phyloP scores from a whole-genome alignment of 1,140 invertebrate genomes.

The Musca vetustissima region DNA sequence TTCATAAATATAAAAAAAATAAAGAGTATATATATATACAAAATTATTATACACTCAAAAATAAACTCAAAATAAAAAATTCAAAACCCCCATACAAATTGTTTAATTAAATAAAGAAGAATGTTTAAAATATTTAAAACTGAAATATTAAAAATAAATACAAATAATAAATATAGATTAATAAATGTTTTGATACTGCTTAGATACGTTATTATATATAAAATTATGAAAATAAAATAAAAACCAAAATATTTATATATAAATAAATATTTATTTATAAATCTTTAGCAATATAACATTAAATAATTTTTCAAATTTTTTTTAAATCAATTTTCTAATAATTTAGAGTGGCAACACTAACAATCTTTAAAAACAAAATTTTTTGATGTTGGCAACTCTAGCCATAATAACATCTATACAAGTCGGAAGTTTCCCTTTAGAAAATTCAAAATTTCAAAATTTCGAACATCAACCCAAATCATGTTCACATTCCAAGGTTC shows the following conservation, averaged over 20 bases:
- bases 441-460: no score
- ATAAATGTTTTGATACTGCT: slow-evolving; percentile 28
- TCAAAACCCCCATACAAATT: not conserved
- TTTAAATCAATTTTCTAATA: not conserved
- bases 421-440: no score
- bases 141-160: not conserved
- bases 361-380: no score
- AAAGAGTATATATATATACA: not conserved
- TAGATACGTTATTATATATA: slow-evolving; percentile 22
- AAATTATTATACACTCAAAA: not conserved
- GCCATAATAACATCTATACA: no score
- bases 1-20: not conserved
- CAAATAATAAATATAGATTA: not conserved
- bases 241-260: not conserved
- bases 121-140: not conserved
- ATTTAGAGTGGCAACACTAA: no score
- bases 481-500: no score
- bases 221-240: slow-evolving; percentile 1
- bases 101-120: slow-evolving; percentile 11
- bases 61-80: slow-evolving; percentile 15
- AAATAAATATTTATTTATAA: slow-evolving; percentile 1
- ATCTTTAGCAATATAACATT: not conserved
- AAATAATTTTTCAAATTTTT: not conserved
- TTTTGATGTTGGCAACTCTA: no score
- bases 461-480: no score